phyloP scores from a whole-genome alignment of 2,797 vertebrate species.

The Sarcoramphus papa region DNA sequence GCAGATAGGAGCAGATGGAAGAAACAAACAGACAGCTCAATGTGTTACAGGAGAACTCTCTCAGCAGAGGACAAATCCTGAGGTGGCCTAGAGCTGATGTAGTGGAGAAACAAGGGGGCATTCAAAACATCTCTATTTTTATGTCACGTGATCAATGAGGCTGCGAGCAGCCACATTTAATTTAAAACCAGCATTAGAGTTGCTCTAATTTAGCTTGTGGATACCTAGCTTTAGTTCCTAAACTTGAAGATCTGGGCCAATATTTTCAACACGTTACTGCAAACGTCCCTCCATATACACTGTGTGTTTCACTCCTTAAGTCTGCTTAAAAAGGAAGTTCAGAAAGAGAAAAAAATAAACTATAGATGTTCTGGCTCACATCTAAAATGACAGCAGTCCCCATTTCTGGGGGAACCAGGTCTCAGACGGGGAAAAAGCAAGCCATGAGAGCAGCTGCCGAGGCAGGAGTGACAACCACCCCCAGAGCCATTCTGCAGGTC shows the following conservation, averaged over 20 bases:
- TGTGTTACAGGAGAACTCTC: background rate
- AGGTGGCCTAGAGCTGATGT: background rate
- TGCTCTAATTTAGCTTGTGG: background rate
- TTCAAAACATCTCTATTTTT: background rate
- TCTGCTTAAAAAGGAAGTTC: background rate
- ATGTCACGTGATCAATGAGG: background rate
- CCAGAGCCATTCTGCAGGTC: background rate
- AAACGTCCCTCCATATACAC: background rate
- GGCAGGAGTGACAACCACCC: background rate
- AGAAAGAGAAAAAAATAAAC: background rate
- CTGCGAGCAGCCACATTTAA: background rate
- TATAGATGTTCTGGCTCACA: background rate
- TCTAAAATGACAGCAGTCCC: background rate
- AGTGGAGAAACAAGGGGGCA: background rate
- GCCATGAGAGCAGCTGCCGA: background rate
- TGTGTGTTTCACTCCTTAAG: background rate
- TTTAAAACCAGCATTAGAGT: background rate
- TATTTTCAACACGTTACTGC: background rate
- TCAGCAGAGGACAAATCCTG: background rate
- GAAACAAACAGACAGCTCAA: background rate
- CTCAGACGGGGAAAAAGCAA: background rate
- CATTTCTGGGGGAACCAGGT: background rate
- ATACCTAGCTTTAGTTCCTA: background rate
- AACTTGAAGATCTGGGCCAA: background rate
- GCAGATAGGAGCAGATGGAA: conserved; percentile 10